Conservation (phyloP, 2,113 vertebrate species). For the Aspidoscelis tigris region DNA sequence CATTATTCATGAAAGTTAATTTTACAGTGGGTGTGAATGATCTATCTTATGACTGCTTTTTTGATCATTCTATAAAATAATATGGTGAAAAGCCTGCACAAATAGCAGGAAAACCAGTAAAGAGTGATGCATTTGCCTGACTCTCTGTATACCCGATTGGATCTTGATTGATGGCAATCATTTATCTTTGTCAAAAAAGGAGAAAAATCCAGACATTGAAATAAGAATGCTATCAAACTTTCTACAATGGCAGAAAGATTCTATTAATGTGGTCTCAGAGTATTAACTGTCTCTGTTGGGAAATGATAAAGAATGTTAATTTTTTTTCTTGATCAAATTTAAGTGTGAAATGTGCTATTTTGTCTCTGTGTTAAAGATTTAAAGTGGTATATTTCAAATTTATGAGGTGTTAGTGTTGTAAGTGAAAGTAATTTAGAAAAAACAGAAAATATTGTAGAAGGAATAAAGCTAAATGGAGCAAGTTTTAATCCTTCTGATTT, state of each 20-base stretch:
- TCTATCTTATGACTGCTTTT: constrained; percentile 83
- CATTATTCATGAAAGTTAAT: constrained; percentile 91
- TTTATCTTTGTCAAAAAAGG: constrained; percentile 90
- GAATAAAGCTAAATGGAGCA: constrained; percentile 64
- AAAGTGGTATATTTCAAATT: constrained; percentile 69
- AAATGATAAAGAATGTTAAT: constrained; percentile 84
- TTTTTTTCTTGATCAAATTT: constrained; percentile 77
- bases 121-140: constrained; percentile 82
- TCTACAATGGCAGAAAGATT: constrained; percentile 84
- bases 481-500: constrained; percentile 82
- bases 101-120: constrained; percentile 84
- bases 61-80: constrained; percentile 88
- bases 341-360: constrained; percentile 78
- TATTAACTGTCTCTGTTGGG: constrained; percentile 81
- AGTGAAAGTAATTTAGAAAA: constrained; percentile 53
- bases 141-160: constrained; percentile 83
- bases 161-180: constrained; percentile 92
- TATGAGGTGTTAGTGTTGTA: constrained; percentile 69
- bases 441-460: constrained; percentile 24
- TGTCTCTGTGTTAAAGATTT: constrained; percentile 67
- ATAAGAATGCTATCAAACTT: constrained; percentile 90
- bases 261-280: constrained; percentile 84
- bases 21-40: constrained; percentile 88
- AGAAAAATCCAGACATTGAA: constrained; percentile 87
- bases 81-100: constrained; percentile 83